These are phyloP conservation scores for Sesamia inferens DNA, from an alignment of 2,888 invertebrate genomes.

Conservation along the genomic window DNA sequence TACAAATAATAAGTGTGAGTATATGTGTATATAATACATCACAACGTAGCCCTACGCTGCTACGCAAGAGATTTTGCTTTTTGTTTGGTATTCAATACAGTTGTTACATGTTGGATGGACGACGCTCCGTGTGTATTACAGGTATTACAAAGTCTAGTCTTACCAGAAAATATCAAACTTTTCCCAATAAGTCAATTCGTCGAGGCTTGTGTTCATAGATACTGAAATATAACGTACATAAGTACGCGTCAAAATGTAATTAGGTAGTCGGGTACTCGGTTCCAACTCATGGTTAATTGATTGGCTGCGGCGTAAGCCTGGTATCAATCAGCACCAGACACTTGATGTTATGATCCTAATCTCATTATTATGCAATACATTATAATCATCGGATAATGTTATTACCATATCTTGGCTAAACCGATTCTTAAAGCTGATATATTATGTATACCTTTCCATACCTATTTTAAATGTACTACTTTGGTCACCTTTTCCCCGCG, in stretches of 20 bases:
- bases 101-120: slow-evolving; percentile 1
- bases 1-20: too few relatives aligned
- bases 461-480: not conserved
- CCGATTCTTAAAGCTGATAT: slow-evolving; percentile 14
- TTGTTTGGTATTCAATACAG: slow-evolving; percentile 11
- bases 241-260: slow-evolving; percentile 56
- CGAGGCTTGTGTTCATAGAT: slow-evolving; percentile 30
- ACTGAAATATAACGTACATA: slow-evolving; percentile 45
- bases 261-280: slow-evolving; percentile 47
- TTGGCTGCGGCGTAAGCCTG: slow-evolving; percentile 51
- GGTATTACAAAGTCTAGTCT: not conserved
- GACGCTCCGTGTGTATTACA: not conserved
- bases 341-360: slow-evolving; percentile 60
- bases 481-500: not conserved
- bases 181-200: slow-evolving; percentile 55
- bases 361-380: slow-evolving; percentile 63
- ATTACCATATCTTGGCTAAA: slow-evolving; percentile 54
- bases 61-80: not conserved
- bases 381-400: slow-evolving; percentile 53
- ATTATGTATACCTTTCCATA: not conserved
- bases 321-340: slow-evolving; percentile 65
- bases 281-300: slow-evolving; percentile 55
- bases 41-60: too few relatives aligned
- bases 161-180: slow-evolving; percentile 28
- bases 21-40: too few relatives aligned